Evolutionary conservation across 2,888 invertebrate genomes (phyloP), one percentile per base, ranked within the genome.

Genomic region (Lobophora halterata): DNA sequence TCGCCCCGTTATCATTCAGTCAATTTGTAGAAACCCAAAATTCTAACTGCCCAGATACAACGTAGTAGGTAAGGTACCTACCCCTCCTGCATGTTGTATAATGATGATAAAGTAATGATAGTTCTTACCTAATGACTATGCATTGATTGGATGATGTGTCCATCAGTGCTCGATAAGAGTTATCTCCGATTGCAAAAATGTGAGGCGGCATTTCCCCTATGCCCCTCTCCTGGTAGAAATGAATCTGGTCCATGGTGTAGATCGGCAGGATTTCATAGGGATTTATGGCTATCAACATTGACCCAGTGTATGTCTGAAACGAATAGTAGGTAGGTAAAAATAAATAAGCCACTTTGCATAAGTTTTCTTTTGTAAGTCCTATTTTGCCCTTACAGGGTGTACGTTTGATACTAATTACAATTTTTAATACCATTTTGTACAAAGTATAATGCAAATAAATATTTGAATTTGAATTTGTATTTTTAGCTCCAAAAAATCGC

Each of bases 201-300:
- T 98, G 98, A 0, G 98, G 98, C 0, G 97, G 95, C 26, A 95
- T 88, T 56, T 97, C 97, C 2, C 94, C 94, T 36, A 97, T 91
- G 68, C 93, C 93, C 58, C 90, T 91, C 51, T 94, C 93, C 62
- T 93, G 91, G 79, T 98, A 98, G 54, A 91, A 82, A 43, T 92
- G 90, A 53, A 98, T 95, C 75, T 97, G 93, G 37, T 95, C 94
- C 59, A 93, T 93, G 1, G 96, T 96, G 75, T 98, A 98, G 70
- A 98, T 97, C n/a, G 97, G 95, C 45, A 98, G 87, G 44, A 96
- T 91, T 83, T 97, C 95, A 71, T 98, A 98, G 0, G 98, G 98
- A 81, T 98, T 98, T 18, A 98, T 93, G 2, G 98, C 97, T 55
- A 98, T 94, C 65, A 98, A 89, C 91, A 98, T 97, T 1, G 95